These are phyloP conservation scores for Heliornis fulica DNA, from an alignment of 2,113 vertebrate genomes.

Conservation along the genomic window DNA sequence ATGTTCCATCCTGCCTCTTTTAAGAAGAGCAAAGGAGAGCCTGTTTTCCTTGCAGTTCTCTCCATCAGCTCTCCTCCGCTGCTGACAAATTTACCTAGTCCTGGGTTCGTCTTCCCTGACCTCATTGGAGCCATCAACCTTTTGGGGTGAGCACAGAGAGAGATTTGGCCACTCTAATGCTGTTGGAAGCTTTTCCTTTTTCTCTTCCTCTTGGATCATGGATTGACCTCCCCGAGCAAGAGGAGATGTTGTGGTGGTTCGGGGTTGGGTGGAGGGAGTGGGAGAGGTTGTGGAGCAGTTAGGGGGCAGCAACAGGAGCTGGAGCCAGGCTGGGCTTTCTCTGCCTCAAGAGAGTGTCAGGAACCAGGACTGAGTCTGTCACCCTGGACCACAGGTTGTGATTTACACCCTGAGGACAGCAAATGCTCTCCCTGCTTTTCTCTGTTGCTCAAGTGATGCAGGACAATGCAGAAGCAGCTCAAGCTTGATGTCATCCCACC, in stretches of 20 bases:
- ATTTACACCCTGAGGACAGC: neutral
- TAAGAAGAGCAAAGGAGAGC: neutral
- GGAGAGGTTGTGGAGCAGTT: neutral
- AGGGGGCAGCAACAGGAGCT: neutral
- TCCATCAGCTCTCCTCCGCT: neutral
- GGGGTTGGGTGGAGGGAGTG: neutral
- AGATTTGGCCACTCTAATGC: neutral
- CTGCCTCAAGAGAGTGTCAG: neutral
- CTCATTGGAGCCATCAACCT: neutral
- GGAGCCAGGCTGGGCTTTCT: neutral
- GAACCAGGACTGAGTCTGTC: neutral
- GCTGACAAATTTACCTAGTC: too few species aligned
- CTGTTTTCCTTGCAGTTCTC: neutral
- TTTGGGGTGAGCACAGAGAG: neutral
- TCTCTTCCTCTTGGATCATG: neutral
- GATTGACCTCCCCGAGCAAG: neutral
- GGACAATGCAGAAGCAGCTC: neutral
- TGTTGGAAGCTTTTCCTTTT: neutral
- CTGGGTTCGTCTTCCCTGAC: neutral
- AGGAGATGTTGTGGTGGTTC: too few species aligned
- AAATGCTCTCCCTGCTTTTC: neutral
- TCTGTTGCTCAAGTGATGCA: too few species aligned
- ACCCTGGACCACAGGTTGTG: neutral
- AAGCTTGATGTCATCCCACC: neutral
- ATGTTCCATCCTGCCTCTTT: neutral